Evolutionary conservation across 2,888 invertebrate genomes (phyloP), one percentile per base, ranked within the genome.

Genomic region (Myathropa florea): DNA sequence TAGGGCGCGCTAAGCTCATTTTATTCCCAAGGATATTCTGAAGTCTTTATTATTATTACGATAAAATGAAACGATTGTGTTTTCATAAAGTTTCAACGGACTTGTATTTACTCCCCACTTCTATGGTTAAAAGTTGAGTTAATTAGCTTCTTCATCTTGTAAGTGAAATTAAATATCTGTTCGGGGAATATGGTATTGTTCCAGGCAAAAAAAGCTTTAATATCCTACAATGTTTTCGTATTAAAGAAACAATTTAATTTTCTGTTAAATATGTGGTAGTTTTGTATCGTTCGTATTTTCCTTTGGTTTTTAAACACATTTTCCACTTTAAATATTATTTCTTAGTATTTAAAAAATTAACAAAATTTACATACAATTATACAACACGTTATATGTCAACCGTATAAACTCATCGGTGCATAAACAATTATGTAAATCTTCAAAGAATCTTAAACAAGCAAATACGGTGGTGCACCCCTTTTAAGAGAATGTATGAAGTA

Each of bases 81-180:
- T 83, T 86, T 86, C 86, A 86, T 83, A 86, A 86, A 86, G 86
- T 86, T 86, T 86, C 79, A 86, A 86, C 83, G 71, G 82, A 83
- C 78, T 83, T 86, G 86, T 86, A 65, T 73, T 70, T 79, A 60
- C 77, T 67, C 61, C 70, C 75, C 36, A 75, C 61, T 78, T 78
- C 75, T 63, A 57, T 70, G 83, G 78, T 86, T 86, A 33, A 64
- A 57, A 73, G 64, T 71, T 53, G 61, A 63, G 73, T 67, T 78
- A 83, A 86, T 86, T 86, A 86, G 83, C 78, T 79, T 75, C 83
- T 79, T 86, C 83, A 86, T 86, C 78, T 79, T 86, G 86, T 86
- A 86, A 86, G 86, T 76, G 83, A 86, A 86, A 86, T 86, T 71
- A 86, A 79, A 86, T 86, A 86, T 79, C 83, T 79, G 83, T 46